Percentiles rank a stretch among this genome's conserved stretches.
Evolutionary conservation across 2,888 invertebrate genomes (phyloP).

Genomic region (Catocala nupta): DNA sequence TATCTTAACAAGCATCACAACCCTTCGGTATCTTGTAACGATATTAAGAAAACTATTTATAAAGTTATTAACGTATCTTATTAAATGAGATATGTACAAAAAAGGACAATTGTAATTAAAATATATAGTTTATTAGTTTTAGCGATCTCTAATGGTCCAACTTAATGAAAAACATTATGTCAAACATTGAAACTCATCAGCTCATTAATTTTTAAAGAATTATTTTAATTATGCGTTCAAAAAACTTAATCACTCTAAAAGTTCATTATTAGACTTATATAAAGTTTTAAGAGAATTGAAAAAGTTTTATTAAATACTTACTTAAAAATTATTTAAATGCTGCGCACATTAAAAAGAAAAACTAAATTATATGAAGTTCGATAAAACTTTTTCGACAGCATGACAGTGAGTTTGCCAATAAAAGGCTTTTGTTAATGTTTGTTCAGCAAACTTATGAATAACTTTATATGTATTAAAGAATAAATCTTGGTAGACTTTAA

Average conservation of each 20-base stretch:
- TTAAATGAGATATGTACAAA: too few relatives aligned
- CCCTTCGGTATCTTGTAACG: too few relatives aligned
- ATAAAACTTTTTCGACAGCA: not conserved
- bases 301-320: constrained; percentile 7
- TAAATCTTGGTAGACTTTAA: too few relatives aligned
- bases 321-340: constrained; percentile 7
- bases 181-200: not conserved
- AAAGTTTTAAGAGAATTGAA: constrained; percentile 7
- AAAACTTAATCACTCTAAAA: constrained; percentile 3
- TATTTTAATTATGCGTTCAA: constrained; percentile 3
- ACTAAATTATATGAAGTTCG: not conserved
- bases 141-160: too few relatives aligned
- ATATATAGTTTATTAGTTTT: too few relatives aligned
- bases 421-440: not conserved
- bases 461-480: too few relatives aligned
- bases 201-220: not conserved
- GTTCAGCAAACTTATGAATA: not conserved
- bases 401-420: not conserved
- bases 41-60: too few relatives aligned
- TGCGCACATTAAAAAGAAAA: constrained; percentile 11
- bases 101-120: too few relatives aligned
- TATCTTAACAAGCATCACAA: too few relatives aligned
- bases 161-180: too few relatives aligned
- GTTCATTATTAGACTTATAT: constrained; percentile 4
- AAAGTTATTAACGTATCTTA: too few relatives aligned